A percentile compares a stretch with the other conserved stretches of the same genome.
Evolutionary conservation across 2,113 vertebrate species (phyloP).

Genomic region (Carassius gibelio): DNA sequence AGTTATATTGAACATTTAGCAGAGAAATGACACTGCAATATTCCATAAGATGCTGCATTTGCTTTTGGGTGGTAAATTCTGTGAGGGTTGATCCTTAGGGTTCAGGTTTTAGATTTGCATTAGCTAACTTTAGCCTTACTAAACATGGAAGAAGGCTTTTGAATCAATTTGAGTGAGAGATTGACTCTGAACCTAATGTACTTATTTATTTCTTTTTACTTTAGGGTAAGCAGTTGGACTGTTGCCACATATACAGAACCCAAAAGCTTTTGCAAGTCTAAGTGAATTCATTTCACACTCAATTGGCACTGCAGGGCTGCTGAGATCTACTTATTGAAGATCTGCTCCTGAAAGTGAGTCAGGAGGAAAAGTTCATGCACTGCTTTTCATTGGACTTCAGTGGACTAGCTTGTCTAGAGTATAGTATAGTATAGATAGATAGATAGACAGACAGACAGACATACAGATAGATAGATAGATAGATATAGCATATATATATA

Average conservation of each 20-base stretch:
- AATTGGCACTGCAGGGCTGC: constrained; percentile 52
- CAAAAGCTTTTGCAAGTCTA: constrained; percentile 57
- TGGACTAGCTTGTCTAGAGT: background rate
- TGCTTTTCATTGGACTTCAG: background rate
- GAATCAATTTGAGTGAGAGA: constrained; percentile 30
- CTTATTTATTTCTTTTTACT: constrained; percentile 46
- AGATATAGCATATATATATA: too few species aligned
- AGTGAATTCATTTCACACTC: constrained; percentile 64
- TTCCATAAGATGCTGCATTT: background rate
- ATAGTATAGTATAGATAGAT: too few species aligned
- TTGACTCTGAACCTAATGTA: constrained; percentile 29
- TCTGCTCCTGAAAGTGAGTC: constrained; percentile 29
- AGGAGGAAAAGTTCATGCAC: background rate
- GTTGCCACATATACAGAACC: constrained; percentile 53
- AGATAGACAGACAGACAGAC: too few species aligned
- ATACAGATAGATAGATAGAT: too few species aligned
- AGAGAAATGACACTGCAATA: background rate
- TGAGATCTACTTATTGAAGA: constrained; percentile 51
- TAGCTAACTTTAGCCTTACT: background rate
- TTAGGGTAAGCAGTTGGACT: constrained; percentile 33
- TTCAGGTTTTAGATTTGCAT: background rate
- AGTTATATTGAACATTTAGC: background rate
- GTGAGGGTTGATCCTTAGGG: background rate
- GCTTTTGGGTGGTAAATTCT: background rate
- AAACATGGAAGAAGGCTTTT: background rate